Percentiles rank a stretch among this genome's conserved stretches.
These are phyloP conservation scores for Erebia palarica DNA, from an alignment of 2,888 invertebrate genomes.

Conservation along the genomic window DNA sequence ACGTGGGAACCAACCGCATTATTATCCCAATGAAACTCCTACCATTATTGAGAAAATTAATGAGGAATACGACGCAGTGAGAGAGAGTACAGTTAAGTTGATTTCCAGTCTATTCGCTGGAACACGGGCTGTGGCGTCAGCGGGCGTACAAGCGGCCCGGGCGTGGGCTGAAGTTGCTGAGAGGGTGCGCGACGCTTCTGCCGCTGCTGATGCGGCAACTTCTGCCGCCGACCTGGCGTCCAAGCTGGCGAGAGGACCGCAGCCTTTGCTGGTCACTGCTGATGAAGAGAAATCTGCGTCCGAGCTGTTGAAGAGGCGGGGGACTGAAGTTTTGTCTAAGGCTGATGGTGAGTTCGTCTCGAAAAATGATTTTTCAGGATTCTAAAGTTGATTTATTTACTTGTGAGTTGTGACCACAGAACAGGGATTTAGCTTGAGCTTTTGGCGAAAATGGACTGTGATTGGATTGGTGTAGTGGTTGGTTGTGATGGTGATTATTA, in stretches of 20 bases:
- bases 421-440: no score
- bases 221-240: constrained; percentile 60
- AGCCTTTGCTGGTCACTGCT: constrained; percentile 57
- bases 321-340: constrained; percentile 65
- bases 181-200: constrained; percentile 65
- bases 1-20: no score
- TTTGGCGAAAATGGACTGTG: no score
- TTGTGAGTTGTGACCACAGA: no score
- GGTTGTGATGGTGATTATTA: no score
- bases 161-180: constrained; percentile 84
- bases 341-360: constrained; percentile 58
- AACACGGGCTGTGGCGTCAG: constrained; percentile 88
- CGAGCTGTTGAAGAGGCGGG: constrained; percentile 76
- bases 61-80: no score
- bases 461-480: no score
- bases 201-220: constrained; percentile 64
- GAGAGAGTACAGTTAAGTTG: neutral
- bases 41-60: no score
- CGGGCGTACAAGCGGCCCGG: constrained; percentile 86
- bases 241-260: constrained; percentile 71
- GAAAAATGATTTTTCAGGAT: no score
- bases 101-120: constrained; percentile 83
- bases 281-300: constrained; percentile 79
- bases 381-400: no score
- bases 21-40: no score